Evolutionary conservation across 2,888 invertebrate genomes (phyloP).

Genomic region (Torymus aiolomorphi): DNA sequence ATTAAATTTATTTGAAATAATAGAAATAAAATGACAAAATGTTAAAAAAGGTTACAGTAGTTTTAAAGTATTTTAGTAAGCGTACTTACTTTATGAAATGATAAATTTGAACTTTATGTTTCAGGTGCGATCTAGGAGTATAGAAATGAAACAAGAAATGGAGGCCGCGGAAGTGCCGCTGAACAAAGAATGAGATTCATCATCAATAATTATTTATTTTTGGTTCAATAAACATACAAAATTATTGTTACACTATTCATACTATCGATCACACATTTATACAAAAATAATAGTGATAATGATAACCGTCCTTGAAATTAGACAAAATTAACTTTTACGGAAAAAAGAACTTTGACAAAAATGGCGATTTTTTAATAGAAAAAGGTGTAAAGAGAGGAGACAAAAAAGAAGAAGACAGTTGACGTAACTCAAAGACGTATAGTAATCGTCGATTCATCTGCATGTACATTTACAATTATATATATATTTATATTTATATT

Average conservation of each 20-base stretch:
- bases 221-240: conserved; percentile 76
- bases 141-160: conserved; percentile 32
- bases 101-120: neutral
- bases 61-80: neutral
- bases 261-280: conserved; percentile 76
- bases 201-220: conserved; percentile 76
- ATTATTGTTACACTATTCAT: conserved; percentile 74
- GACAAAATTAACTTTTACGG: conserved; percentile 23
- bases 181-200: conserved; percentile 62
- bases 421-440: conserved; percentile 68
- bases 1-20: no score
- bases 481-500: conserved; percentile 56
- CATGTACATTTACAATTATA: conserved; percentile 53
- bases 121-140: conserved; percentile 30
- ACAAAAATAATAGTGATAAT: conserved; percentile 73
- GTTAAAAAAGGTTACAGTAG: no score
- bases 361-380: conserved; percentile 11
- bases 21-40: no score
- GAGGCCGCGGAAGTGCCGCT: conserved; percentile 50
- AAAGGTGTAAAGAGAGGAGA: conserved; percentile 38
- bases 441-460: conserved; percentile 59
- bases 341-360: conserved; percentile 13
- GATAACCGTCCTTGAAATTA: conserved; percentile 55
- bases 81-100: conserved; percentile 4
- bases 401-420: conserved; percentile 41